Evolutionary conservation across 2,797 vertebrate species (phyloP).

Genomic region (Scolopax bukidnonensis): DNA sequence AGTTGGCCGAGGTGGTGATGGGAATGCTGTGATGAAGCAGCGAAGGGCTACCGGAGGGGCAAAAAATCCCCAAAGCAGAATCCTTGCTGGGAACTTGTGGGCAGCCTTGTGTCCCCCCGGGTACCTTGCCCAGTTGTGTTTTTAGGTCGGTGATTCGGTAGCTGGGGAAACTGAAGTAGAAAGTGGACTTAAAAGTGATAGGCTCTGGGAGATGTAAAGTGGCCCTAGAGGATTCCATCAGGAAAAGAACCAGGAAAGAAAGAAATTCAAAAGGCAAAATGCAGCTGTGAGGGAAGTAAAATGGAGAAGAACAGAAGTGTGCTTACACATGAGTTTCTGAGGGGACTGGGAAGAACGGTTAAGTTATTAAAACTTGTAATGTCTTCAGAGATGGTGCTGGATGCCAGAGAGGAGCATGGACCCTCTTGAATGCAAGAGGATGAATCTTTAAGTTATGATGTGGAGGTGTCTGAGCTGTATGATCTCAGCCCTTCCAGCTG

Average conservation of each 20-base stretch:
- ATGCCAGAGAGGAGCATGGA: background rate
- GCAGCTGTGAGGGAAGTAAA: background rate
- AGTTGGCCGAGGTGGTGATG: background rate
- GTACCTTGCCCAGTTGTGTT: background rate
- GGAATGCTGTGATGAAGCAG: background rate
- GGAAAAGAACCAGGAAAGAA: background rate
- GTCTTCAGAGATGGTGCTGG: background rate
- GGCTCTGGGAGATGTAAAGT: background rate
- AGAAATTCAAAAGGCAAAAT: background rate
- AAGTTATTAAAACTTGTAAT: background rate
- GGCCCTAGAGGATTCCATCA: background rate
- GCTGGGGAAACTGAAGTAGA: background rate
- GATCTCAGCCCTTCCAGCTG: background rate
- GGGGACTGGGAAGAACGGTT: background rate
- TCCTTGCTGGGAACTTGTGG: background rate
- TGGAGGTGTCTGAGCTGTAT: background rate
- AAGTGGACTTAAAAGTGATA: background rate
- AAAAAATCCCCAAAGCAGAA: background rate
- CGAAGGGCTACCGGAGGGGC: background rate
- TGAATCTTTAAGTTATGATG: background rate
- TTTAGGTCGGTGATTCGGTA: background rate
- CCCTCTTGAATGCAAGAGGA: background rate
- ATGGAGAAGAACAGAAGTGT: background rate
- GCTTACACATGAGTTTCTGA: background rate
- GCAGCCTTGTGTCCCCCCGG: background rate